Percentiles rank a stretch among this genome's conserved stretches.
Evolutionary conservation across 2,797 vertebrate genomes (phyloP).

Genomic region (Anableps anableps): DNA sequence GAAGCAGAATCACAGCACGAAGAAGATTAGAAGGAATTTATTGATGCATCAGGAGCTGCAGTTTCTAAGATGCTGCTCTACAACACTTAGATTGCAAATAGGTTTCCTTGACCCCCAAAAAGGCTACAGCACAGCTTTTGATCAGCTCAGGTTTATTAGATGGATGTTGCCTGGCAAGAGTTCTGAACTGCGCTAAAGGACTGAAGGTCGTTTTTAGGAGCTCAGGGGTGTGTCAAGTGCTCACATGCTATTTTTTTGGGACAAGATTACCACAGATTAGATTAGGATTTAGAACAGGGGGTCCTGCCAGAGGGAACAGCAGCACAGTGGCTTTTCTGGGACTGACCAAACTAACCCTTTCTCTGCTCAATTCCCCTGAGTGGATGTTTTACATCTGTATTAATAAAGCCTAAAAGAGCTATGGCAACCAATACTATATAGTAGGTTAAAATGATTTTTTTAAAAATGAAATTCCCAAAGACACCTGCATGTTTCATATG

Average conservation of each 20-base stretch:
- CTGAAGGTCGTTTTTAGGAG: slow-evolving; percentile 55
- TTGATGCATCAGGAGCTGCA: neutral
- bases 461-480: neutral
- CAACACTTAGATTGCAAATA: neutral
- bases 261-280: slow-evolving; percentile 61
- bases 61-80: neutral
- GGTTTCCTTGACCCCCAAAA: slow-evolving; percentile 7
- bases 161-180: slow-evolving; percentile 28
- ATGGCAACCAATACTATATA: neutral
- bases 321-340: slow-evolving; percentile 16
- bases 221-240: slow-evolving; percentile 42
- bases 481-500: neutral
- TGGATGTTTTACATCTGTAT: neutral
- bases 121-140: slow-evolving; percentile 22
- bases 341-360: neutral
- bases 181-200: slow-evolving; percentile 45
- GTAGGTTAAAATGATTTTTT: neutral
- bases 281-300: slow-evolving; percentile 48
- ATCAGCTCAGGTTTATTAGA: slow-evolving; percentile 48
- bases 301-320: slow-evolving; percentile 57
- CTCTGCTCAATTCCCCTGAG: neutral
- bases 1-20: neutral
- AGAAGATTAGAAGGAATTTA: neutral
- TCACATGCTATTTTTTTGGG: slow-evolving; percentile 59
- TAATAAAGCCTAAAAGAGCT: neutral